Conservation (phyloP, 2,797 vertebrate species). For the Mico argentatus region DNA sequence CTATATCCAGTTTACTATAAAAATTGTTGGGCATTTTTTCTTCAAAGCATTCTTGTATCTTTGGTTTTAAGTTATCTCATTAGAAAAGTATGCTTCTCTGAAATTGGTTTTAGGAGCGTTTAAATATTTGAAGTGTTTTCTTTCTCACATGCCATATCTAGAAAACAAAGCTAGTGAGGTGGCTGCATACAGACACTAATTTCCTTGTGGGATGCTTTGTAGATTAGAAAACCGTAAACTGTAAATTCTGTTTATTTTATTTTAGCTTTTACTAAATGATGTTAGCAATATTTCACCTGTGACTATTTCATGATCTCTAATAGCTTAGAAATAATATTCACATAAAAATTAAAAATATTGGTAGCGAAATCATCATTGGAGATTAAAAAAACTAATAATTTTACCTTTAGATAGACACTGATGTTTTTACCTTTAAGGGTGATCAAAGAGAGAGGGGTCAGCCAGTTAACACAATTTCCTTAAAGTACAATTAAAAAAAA, state of each 20-base stretch:
- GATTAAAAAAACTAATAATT: not conserved
- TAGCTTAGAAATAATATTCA: not conserved
- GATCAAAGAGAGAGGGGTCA: not conserved
- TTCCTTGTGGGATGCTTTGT: not conserved
- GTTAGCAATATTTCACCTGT: not conserved
- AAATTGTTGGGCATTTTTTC: not conserved
- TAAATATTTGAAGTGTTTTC: not conserved
- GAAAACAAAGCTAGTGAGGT: not conserved
- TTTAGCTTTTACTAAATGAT: not conserved
- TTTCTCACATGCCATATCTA: not conserved
- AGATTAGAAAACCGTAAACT: not conserved
- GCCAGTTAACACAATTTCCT: not conserved
- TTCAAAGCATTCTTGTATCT: not conserved
- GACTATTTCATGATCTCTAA: not conserved
- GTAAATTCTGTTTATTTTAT: not conserved
- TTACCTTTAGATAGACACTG: not conserved
- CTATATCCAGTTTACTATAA: not conserved
- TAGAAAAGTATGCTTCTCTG: not conserved
- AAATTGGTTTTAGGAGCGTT: not conserved
- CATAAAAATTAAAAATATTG: not conserved
- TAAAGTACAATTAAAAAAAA: not conserved
- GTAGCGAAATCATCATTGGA: not conserved
- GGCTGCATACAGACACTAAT: not conserved
- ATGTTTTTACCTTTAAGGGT: not conserved
- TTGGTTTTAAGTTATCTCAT: not conserved